Conservation (phyloP, 2,888 invertebrate genomes). For the Xylota sylvarum region DNA sequence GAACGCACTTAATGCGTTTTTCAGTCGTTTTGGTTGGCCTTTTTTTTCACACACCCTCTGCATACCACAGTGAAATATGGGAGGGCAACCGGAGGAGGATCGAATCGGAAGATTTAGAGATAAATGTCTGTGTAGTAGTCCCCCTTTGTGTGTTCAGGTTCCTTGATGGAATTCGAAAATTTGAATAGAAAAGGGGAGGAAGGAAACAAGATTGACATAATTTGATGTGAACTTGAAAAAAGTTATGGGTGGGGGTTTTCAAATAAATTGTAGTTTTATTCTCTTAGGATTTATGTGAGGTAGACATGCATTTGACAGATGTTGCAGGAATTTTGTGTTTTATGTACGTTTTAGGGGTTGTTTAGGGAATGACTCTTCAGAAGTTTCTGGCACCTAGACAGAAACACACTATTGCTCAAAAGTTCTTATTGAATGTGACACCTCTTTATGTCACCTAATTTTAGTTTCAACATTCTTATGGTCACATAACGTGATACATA, state of each 20-base stretch:
- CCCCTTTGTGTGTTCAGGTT: conserved; percentile 5
- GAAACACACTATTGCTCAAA: not conserved
- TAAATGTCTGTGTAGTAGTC: conserved; percentile 10
- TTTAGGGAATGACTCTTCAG: not conserved
- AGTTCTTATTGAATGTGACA: not conserved
- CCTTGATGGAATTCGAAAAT: conserved; percentile 35
- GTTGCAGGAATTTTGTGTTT: conserved; percentile 23
- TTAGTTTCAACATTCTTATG: too few relatives aligned
- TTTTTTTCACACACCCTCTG: conserved; percentile 34
- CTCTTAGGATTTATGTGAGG: conserved; percentile 17
- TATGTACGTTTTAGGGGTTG: conserved; percentile 2
- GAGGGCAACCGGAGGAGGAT: conserved; percentile 31
- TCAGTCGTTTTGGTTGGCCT: conserved; percentile 20
- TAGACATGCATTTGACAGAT: conserved; percentile 46
- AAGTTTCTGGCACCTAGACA: not conserved
- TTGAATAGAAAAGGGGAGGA: conserved; percentile 23
- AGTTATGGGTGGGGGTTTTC: conserved; percentile 16
- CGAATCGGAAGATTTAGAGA: conserved; percentile 43
- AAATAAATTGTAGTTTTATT: conserved; percentile 39
- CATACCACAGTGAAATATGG: conserved; percentile 25
- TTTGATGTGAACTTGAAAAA: conserved; percentile 65
- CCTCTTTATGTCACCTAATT: too few relatives aligned
- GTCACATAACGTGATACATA: too few relatives aligned
- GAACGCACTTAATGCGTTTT: conserved; percentile 54
- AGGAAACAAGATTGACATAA: conserved; percentile 57